Conservation (phyloP, 2,888 invertebrate species). For the Agrilus mali region DNA sequence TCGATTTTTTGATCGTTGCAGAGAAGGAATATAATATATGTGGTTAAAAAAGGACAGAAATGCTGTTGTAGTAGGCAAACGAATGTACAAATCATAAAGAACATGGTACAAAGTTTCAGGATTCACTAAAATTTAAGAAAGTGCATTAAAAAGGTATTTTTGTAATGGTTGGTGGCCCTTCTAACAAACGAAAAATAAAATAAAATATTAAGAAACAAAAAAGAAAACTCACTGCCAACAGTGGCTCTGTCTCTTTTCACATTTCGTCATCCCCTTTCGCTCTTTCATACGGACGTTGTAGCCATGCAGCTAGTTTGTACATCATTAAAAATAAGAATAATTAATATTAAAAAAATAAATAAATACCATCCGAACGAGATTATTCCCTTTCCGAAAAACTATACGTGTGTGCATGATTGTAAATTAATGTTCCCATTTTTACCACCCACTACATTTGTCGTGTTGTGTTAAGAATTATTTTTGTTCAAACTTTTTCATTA, state of each 20-base stretch:
- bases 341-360: background rate
- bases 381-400: too few relatives aligned
- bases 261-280: constrained; percentile 17
- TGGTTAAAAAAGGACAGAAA: constrained; percentile 5
- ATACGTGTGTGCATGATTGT: too few relatives aligned
- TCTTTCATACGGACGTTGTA: constrained; percentile 10
- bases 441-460: too few relatives aligned
- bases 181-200: background rate
- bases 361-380: background rate
- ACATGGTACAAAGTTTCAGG: constrained; percentile 34
- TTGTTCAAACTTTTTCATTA: too few relatives aligned
- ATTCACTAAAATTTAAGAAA: constrained; percentile 10
- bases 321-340: background rate
- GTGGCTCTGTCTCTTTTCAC: constrained; percentile 31
- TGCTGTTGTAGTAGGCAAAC: constrained; percentile 15
- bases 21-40: background rate
- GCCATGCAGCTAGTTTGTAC: constrained; percentile 6
- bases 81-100: constrained; percentile 26
- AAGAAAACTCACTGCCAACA: constrained; percentile 28
- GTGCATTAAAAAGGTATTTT: constrained; percentile 10
- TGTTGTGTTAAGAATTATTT: too few relatives aligned
- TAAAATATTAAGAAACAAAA: too few relatives aligned
- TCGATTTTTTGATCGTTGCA: constrained; percentile 2
- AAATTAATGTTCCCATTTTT: too few relatives aligned
- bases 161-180: constrained; percentile 13